Percentiles rank a stretch among this genome's conserved stretches.
These are phyloP conservation scores for Hypanus sabinus DNA, from an alignment of 2,113 vertebrate genomes.

Conservation along the genomic window DNA sequence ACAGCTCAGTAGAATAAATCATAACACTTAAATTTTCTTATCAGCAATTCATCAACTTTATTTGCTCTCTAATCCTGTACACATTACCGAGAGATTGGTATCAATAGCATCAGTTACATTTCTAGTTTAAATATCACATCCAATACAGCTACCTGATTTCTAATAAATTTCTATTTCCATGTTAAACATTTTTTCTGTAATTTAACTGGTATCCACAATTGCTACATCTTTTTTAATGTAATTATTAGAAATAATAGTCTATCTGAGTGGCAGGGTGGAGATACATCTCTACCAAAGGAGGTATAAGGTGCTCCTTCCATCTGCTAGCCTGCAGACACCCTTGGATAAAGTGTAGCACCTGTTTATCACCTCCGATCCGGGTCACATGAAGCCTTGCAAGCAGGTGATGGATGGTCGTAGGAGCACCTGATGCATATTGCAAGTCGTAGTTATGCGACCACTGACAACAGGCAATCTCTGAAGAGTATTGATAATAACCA, in stretches of 20 bases:
- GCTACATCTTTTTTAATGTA: neutral
- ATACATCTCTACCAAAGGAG: too few species aligned
- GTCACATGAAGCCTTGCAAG: too few species aligned
- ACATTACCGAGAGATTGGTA: neutral
- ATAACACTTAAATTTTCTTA: neutral
- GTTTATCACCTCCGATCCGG: too few species aligned
- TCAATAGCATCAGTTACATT: neutral
- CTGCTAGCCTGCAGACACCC: too few species aligned
- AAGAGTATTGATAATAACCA: too few species aligned
- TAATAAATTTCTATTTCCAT: neutral
- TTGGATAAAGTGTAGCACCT: too few species aligned
- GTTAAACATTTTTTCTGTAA: neutral
- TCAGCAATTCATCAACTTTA: neutral
- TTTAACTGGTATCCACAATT: neutral
- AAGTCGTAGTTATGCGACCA: too few species aligned
- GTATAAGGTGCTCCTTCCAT: too few species aligned
- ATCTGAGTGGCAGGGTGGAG: too few species aligned
- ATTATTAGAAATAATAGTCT: neutral
- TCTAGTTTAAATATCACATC: neutral
- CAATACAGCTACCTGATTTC: neutral
- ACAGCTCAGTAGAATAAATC: neutral
- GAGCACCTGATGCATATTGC: too few species aligned
- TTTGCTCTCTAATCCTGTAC: neutral
- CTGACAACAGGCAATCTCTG: too few species aligned
- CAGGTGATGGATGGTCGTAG: too few species aligned